Conservation (phyloP, 2,113 vertebrate genomes). For the Mellivora capensis region DNA sequence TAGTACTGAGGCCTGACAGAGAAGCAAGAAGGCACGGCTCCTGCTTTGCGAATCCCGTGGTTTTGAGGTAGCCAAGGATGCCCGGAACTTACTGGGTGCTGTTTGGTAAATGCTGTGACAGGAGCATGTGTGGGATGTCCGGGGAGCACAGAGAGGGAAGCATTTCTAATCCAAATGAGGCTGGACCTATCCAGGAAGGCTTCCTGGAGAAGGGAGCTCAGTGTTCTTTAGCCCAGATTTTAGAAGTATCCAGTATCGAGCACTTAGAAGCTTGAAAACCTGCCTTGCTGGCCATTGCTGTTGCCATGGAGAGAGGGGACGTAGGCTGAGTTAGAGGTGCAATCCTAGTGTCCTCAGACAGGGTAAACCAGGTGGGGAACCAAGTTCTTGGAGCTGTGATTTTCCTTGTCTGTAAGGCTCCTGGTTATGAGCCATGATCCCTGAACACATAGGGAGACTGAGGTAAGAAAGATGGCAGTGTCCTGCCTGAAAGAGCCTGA, state of each 20-base stretch:
- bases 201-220: not conserved
- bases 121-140: not conserved
- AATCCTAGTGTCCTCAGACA: rapidly evolving
- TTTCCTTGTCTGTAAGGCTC: not conserved
- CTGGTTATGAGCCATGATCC: not conserved
- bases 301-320: not conserved
- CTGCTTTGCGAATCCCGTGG: not conserved
- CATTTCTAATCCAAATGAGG: not conserved
- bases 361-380: not conserved
- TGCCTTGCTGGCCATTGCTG: not conserved
- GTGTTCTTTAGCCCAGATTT: not conserved
- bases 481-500: not conserved
- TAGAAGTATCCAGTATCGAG: not conserved
- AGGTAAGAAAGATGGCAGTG: not conserved
- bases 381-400: not conserved
- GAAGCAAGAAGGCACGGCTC: rapidly evolving
- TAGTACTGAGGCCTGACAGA: not conserved
- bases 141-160: not conserved
- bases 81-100: not conserved
- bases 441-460: not conserved
- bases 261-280: not conserved
- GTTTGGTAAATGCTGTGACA: not conserved
- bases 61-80: not conserved
- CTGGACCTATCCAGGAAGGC: not conserved
- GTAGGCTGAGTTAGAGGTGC: not conserved